Evolutionary conservation across 2,797 vertebrate genomes (phyloP).

Genomic region (Acanthis flammea): DNA sequence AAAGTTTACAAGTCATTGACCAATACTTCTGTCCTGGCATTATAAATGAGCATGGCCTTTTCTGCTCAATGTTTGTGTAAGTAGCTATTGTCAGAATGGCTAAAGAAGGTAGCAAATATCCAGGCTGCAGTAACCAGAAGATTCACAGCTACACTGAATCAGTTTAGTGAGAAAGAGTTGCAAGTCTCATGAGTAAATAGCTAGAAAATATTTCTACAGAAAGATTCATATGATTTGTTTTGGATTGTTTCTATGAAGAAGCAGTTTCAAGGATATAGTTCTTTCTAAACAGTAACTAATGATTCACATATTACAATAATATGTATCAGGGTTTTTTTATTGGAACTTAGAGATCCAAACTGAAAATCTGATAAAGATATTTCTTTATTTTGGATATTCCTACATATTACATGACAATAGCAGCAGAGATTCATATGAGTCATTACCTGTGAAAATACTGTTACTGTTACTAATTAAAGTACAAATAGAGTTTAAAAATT

Average conservation of each 20-base stretch:
- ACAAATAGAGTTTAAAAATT: neutral
- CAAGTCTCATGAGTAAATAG: neutral
- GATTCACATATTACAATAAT: neutral
- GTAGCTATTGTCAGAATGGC: neutral
- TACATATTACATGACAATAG: neutral
- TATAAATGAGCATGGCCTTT: neutral
- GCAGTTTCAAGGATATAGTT: neutral
- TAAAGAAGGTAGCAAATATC: neutral
- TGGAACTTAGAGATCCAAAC: neutral
- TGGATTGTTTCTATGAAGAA: neutral
- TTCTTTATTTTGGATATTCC: neutral
- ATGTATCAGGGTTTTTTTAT: neutral
- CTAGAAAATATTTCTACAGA: constrained; percentile 7
- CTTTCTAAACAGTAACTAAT: neutral
- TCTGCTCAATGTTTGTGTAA: neutral
- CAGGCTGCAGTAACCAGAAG: neutral
- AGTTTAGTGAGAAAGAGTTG: neutral
- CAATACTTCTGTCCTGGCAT: neutral
- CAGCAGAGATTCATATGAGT: neutral
- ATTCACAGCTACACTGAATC: neutral
- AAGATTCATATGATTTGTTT: neutral
- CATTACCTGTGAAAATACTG: neutral
- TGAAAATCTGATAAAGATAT: neutral
- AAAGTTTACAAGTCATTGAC: neutral
- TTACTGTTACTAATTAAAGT: neutral